phyloP scores from a whole-genome alignment of 2,888 invertebrate genomes.

The Erebia ligea region DNA sequence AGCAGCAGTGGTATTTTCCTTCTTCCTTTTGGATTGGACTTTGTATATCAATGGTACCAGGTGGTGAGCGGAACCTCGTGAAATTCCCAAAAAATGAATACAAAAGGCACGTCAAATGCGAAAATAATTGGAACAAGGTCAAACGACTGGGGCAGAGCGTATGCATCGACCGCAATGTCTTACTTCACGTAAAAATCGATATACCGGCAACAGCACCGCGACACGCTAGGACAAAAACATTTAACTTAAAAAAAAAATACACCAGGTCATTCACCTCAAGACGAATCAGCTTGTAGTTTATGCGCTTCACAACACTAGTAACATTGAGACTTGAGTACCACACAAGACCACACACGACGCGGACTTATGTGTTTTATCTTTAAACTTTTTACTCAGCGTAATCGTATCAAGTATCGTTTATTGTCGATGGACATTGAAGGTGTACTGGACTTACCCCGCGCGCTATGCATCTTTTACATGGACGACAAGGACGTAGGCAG shows the following conservation, averaged over 20 bases:
- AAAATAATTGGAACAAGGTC: constrained; percentile 75
- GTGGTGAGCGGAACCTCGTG: constrained; percentile 35
- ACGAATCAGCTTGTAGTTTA: constrained; percentile 69
- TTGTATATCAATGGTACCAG: background rate
- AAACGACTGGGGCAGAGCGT: constrained; percentile 51
- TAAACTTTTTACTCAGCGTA: constrained; percentile 9
- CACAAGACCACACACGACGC: constrained; percentile 34
- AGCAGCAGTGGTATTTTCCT: background rate
- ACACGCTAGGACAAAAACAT: constrained; percentile 50
- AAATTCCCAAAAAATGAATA: constrained; percentile 47
- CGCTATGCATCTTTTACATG: constrained; percentile 66
- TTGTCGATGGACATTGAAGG: constrained; percentile 50
- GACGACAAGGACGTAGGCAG: constrained; percentile 54
- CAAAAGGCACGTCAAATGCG: constrained; percentile 47
- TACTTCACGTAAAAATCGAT: constrained; percentile 74
- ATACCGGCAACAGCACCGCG: constrained; percentile 50
- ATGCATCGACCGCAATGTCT: constrained; percentile 63
- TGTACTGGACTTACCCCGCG: constrained; percentile 58
- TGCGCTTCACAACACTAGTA: constrained; percentile 33
- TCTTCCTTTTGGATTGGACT: no score
- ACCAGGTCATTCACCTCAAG: constrained; percentile 60
- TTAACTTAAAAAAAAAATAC: constrained; percentile 34
- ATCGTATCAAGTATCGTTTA: constrained; percentile 46
- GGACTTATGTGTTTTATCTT: constrained; percentile 3
- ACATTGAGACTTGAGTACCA: constrained; percentile 15